Evolutionary conservation across 2,113 vertebrate species (phyloP).

Genomic region (Meriones unguiculatus): DNA sequence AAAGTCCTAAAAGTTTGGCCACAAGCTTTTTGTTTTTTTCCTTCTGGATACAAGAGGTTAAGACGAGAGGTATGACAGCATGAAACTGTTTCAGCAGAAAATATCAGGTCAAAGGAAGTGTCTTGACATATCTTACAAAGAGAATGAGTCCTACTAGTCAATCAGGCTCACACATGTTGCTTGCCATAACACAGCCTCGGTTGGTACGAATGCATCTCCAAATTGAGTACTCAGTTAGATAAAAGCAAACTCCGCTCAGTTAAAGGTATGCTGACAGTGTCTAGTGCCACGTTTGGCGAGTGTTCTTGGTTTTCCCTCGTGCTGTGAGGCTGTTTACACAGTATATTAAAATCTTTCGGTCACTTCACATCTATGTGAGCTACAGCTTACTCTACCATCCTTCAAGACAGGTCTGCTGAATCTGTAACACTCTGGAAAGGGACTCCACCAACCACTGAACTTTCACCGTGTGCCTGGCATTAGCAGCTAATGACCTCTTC

Average conservation of each 20-base stretch:
- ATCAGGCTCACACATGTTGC: neutral
- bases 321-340: neutral
- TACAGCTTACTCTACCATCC: too few species aligned
- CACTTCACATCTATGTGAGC: neutral
- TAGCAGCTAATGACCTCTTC: neutral
- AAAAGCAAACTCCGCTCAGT: neutral
- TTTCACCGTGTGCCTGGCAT: neutral
- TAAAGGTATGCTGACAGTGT: neutral
- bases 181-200: neutral
- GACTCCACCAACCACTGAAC: neutral
- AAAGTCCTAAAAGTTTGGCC: neutral
- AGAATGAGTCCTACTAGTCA: neutral
- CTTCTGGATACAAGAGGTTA: conserved; percentile 6
- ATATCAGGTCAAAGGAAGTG: conserved; percentile 35
- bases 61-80: neutral
- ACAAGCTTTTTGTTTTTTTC: neutral
- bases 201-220: neutral
- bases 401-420: neutral
- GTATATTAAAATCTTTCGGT: neutral
- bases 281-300: neutral
- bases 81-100: conserved; percentile 1
- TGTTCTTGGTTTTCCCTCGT: neutral
- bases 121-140: conserved; percentile 37
- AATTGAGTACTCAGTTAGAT: neutral
- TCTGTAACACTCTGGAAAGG: neutral